Conservation (phyloP, 2,888 invertebrate species). For the Synergus laeviventris region DNA sequence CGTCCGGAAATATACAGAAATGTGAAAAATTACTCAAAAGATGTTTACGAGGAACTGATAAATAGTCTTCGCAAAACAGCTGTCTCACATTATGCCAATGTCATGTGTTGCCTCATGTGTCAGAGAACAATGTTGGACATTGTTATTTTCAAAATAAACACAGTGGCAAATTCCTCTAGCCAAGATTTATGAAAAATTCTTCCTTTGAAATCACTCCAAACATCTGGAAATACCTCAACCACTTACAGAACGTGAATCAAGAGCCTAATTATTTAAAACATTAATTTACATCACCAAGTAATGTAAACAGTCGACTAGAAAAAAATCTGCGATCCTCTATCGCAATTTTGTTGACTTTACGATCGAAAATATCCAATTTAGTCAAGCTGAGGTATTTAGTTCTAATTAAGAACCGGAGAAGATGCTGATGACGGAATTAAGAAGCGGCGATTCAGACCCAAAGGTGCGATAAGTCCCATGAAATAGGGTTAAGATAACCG, state of each 20-base stretch:
- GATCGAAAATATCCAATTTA: conserved; percentile 26
- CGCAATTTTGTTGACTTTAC: conserved; percentile 7
- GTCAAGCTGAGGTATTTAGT: conserved; percentile 33
- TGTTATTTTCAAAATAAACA: conserved; percentile 25
- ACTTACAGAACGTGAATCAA: neutral
- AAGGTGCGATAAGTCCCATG: conserved; percentile 40
- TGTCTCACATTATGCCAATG: conserved; percentile 14
- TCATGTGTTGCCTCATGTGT: conserved; percentile 15
- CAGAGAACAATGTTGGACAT: conserved; percentile 35
- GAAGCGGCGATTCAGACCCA: conserved; percentile 38
- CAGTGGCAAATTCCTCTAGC: conserved; percentile 12
- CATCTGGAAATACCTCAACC: conserved; percentile 21
- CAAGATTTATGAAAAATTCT: conserved; percentile 26
- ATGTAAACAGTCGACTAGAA: neutral
- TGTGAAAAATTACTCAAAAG: conserved; percentile 15
- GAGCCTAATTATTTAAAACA: neutral
- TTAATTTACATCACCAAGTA: neutral
- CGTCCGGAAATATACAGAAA: neutral
- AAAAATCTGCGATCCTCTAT: conserved; percentile 6
- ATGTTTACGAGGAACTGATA: conserved; percentile 37
- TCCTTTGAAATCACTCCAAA: neutral
- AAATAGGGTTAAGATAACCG: conserved; percentile 40
- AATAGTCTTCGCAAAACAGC: conserved; percentile 28
- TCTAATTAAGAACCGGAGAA: conserved; percentile 41
- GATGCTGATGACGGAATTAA: conserved; percentile 42